These are phyloP conservation scores for Crotalus viridis DNA, from an alignment of 2,113 vertebrate species.

Conservation along the genomic window DNA sequence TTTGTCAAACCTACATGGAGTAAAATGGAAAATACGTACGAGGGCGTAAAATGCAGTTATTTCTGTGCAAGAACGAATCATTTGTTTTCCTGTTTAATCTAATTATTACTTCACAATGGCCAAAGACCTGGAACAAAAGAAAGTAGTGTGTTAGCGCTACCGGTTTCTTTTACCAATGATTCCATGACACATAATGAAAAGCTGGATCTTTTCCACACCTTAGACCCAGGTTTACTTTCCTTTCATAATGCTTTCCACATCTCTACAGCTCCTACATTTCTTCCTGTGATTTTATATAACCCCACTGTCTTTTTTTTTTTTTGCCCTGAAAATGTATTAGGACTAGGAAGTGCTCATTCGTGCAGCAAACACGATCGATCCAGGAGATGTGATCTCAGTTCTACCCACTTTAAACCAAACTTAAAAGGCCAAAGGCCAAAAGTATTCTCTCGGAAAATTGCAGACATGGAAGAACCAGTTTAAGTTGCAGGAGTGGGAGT, in stretches of 20 bases:
- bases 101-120: constrained; percentile 68
- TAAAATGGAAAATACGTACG: constrained; percentile 54
- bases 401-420: background rate
- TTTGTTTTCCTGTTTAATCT: constrained; percentile 54
- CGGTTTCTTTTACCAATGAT: background rate
- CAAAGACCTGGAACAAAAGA: constrained; percentile 67
- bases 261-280: background rate
- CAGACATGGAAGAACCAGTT: background rate
- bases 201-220: background rate
- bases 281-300: background rate
- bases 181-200: background rate
- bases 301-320: background rate
- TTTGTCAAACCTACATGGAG: background rate
- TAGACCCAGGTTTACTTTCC: too few species aligned
- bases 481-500: background rate
- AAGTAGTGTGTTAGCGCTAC: background rate
- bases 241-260: background rate
- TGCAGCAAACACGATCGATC: background rate
- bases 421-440: background rate
- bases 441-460: background rate
- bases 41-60: constrained; percentile 70
- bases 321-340: background rate
- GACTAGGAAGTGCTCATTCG: background rate
- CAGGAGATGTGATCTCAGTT: background rate
- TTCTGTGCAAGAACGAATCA: constrained; percentile 52